Conservation (phyloP, 2,888 invertebrate species). For the Eugnorisma glareosa region DNA sequence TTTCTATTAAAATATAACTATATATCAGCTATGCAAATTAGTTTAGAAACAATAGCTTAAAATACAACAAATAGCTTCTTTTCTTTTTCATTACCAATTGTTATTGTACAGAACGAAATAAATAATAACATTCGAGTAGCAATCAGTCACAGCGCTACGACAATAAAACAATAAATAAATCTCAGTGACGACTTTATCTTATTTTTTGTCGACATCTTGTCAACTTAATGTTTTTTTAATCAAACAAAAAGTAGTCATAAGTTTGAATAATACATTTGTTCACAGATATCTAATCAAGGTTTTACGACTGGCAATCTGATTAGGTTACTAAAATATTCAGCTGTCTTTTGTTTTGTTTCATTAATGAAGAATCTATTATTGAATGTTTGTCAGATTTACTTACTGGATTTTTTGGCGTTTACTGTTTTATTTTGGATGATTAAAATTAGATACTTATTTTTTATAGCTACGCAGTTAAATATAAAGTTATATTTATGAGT, state of each 20-base stretch:
- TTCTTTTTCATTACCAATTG: background rate
- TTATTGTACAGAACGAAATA: background rate
- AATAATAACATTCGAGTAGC: slow-evolving; percentile 24
- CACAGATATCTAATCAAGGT: slow-evolving; percentile 39
- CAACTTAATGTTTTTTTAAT: slow-evolving; percentile 42
- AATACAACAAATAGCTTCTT: background rate
- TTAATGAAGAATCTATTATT: background rate
- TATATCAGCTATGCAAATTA: background rate
- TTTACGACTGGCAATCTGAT: slow-evolving; percentile 32
- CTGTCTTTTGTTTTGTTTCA: slow-evolving; percentile 30
- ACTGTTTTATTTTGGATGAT: background rate
- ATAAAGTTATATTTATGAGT: background rate
- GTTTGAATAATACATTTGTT: slow-evolving; percentile 48
- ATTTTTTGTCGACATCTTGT: slow-evolving; percentile 44
- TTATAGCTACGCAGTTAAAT: background rate
- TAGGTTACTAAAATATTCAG: slow-evolving; percentile 21
- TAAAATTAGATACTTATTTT: background rate
- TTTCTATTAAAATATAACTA: background rate
- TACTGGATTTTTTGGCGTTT: background rate
- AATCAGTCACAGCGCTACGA: slow-evolving; percentile 40
- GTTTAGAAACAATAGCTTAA: background rate
- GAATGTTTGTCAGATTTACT: background rate
- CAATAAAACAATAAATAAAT: slow-evolving; percentile 49
- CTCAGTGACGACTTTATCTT: slow-evolving; percentile 40
- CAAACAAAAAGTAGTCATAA: slow-evolving; percentile 43